Evolutionary conservation across 2,797 vertebrate species (phyloP), one percentile per base, ranked within the genome.

Genomic region (Pygocentrus nattereri): DNA sequence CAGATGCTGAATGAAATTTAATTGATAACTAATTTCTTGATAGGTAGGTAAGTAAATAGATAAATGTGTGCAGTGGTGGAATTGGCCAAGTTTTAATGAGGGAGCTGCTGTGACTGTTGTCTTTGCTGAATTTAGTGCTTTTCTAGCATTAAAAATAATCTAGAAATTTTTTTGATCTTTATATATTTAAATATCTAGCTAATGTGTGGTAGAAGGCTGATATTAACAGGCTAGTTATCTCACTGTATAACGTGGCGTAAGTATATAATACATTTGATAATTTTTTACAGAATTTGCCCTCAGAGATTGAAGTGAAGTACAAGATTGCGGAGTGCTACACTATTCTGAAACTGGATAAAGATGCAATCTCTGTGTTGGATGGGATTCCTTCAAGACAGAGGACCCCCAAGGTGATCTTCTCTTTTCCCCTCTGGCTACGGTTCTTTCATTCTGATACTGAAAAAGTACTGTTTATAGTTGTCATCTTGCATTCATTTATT

Each of bases 311-410:
- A 90, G 97, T 99, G 10, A 99, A 99, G 85, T 99, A 99, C 88
- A 99, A 98, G 92, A 99, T 99, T 89, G 97, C 98, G n/a, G 98
- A 99, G 85, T 99, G 98, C 80, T 99, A 99, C 65, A 99, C 97
- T 4, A 98, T 98, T 92, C 87, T 99, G 85, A 99, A 99, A 86
- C 94, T 98, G 89, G 98, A 99, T 90, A 99, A 98, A 94, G 97
- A 99, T 87, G 98, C 98, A 30, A 98, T 99, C 38, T 97, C 98
- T n/a, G 95, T 99, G 86, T 95, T 99, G 1, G 98, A 99, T 87
- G 97, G 98, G 67, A 99, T 99, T 87, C 97, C 98, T 76, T 98
- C 98, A 62, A 95, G 98, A 74, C 98, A 99, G 88, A 96, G 98
- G 87, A 99, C 98, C 47, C 97, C 98, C 68, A 99, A 99, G 95